Evolutionary conservation across 2,797 vertebrate species (phyloP).

Genomic region (Pipistrellus nathusii): DNA sequence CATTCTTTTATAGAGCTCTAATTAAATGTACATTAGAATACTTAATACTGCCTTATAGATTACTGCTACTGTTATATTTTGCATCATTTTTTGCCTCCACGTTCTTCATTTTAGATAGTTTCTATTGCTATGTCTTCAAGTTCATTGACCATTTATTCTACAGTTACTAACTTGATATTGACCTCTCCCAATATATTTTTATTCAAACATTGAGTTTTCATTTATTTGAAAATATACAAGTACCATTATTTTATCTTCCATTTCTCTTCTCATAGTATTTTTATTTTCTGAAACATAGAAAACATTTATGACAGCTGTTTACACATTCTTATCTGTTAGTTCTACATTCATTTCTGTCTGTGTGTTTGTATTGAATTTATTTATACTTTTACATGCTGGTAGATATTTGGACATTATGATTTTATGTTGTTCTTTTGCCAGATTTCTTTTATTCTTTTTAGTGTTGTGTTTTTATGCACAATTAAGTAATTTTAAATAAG

Average conservation of each 20-base stretch:
- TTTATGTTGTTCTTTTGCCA: neutral
- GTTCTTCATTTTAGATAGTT: conserved; percentile 4
- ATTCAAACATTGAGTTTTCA: neutral
- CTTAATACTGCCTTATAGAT: neutral
- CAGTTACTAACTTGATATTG: conserved; percentile 20
- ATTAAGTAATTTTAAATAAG: conserved; percentile 46
- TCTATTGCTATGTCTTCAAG: neutral
- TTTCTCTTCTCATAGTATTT: neutral
- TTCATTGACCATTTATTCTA: conserved; percentile 12
- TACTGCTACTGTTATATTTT: neutral
- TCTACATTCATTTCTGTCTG: conserved; percentile 1
- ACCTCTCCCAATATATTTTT: neutral
- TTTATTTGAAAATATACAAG: conserved; percentile 23
- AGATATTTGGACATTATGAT: neutral
- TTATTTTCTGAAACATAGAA: neutral
- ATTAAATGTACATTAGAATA: neutral
- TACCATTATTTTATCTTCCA: neutral
- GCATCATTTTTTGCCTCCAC: neutral
- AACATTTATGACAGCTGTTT: neutral
- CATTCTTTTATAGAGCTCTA: neutral
- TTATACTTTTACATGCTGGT: neutral
- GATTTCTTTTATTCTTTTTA: neutral
- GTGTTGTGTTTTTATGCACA: neutral
- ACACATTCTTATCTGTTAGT: neutral
- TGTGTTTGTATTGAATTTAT: neutral